A percentile compares a stretch with the other conserved stretches of the same genome.
Conservation (phyloP, 2,888 invertebrate species). For the Dolomedes plantarius region DNA sequence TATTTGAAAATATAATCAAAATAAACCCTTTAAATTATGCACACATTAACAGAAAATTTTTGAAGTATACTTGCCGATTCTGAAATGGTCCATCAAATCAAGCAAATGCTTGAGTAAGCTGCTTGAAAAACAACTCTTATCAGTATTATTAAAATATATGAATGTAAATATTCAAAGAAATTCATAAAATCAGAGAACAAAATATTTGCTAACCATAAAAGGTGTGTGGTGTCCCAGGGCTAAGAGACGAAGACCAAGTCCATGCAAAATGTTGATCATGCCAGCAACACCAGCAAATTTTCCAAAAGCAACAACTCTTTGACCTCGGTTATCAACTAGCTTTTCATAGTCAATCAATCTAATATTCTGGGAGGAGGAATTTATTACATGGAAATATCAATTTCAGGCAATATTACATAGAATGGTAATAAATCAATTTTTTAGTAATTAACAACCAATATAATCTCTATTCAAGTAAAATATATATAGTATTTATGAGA, state of each 20-base stretch:
- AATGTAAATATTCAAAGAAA: neutral
- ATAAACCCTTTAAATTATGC: no score
- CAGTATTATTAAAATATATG: neutral
- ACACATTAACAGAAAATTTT: no score
- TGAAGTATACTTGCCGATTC: constrained; percentile 54
- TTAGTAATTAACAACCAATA: no score
- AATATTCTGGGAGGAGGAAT: constrained; percentile 84
- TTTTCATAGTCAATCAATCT: constrained; percentile 98
- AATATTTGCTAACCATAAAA: constrained; percentile 86
- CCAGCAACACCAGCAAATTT: constrained; percentile 99
- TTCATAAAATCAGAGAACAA: neutral
- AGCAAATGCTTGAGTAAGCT: constrained; percentile 2
- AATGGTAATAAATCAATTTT: no score
- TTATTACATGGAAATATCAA: no score
- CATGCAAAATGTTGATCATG: constrained; percentile 98
- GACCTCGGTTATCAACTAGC: constrained; percentile 90
- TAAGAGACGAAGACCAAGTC: constrained; percentile 92
- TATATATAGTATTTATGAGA: no score
- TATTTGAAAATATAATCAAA: no score
- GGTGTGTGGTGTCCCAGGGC: constrained; percentile 99
- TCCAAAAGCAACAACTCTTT: constrained; percentile 97
- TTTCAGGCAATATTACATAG: no score
- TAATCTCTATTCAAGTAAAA: no score
- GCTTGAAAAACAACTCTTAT: constrained; percentile 36
- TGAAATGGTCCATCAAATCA: constrained; percentile 7